These are phyloP conservation scores for Pygoscelis adeliae DNA, from an alignment of 2,113 vertebrate species.

Conservation along the genomic window DNA sequence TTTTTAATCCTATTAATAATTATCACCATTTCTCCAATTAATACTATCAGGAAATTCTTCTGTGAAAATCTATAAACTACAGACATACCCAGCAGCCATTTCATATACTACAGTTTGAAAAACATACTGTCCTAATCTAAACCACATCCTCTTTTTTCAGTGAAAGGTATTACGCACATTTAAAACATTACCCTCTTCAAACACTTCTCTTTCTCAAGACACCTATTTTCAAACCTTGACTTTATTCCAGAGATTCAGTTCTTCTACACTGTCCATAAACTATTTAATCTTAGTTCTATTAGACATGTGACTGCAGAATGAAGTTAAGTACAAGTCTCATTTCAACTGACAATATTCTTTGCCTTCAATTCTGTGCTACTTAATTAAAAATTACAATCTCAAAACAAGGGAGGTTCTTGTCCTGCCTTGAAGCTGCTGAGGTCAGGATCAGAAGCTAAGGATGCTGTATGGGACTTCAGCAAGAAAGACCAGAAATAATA, in stretches of 20 bases:
- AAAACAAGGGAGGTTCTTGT: background rate
- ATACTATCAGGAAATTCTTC: background rate
- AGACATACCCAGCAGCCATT: background rate
- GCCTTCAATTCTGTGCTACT: background rate
- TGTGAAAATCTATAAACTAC: background rate
- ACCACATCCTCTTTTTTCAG: background rate
- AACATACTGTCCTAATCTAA: background rate
- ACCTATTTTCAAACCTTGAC: background rate
- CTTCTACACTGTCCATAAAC: background rate
- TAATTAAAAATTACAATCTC: background rate
- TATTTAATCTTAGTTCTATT: background rate
- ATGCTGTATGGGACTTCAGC: background rate
- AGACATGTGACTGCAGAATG: background rate
- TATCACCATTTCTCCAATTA: background rate
- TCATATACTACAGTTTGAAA: background rate
- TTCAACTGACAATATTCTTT: background rate
- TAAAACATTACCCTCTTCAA: background rate
- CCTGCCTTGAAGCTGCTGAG: background rate
- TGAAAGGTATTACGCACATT: background rate
- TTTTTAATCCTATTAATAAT: slow-evolving; percentile 8
- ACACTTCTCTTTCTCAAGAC: background rate
- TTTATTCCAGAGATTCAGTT: background rate
- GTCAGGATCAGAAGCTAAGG: background rate
- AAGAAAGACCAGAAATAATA: background rate
- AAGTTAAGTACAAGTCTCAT: background rate